phyloP scores from a whole-genome alignment of 2,888 invertebrate species.

The Xestia xanthographa region DNA sequence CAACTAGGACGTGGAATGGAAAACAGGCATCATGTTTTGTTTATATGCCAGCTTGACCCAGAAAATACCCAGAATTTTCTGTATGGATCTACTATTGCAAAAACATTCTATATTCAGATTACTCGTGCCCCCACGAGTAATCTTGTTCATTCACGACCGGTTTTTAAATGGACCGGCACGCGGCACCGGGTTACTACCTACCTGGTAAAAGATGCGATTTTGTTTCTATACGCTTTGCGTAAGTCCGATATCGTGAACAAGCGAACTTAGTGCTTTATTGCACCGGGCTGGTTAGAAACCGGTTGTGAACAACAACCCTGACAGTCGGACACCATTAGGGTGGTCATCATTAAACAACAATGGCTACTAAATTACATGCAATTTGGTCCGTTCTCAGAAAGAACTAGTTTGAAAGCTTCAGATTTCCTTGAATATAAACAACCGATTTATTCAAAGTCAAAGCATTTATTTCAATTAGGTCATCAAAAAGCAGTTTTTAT shows the following conservation, averaged over 20 bases:
- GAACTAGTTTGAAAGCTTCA: conserved; percentile 52
- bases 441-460: conserved; percentile 66
- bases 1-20: conserved; percentile 19
- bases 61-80: conserved; percentile 4
- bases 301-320: neutral
- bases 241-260: neutral
- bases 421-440: conserved; percentile 68
- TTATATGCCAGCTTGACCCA: conserved; percentile 10
- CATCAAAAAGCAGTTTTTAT: neutral
- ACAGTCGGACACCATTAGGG: conserved; percentile 34
- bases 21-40: conserved; percentile 30
- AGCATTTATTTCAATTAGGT: neutral
- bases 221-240: neutral
- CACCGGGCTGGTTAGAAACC: neutral
- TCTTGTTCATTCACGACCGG: conserved; percentile 3
- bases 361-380: conserved; percentile 58
- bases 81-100: neutral
- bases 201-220: neutral
- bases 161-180: neutral
- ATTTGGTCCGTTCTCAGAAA: conserved; percentile 58
- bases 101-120: conserved; percentile 12
- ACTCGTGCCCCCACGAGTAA: neutral
- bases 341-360: conserved; percentile 54
- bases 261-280: no score
- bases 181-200: neutral